Conservation (phyloP, 2,797 vertebrate species). For the Rhabdomys pumilio region DNA sequence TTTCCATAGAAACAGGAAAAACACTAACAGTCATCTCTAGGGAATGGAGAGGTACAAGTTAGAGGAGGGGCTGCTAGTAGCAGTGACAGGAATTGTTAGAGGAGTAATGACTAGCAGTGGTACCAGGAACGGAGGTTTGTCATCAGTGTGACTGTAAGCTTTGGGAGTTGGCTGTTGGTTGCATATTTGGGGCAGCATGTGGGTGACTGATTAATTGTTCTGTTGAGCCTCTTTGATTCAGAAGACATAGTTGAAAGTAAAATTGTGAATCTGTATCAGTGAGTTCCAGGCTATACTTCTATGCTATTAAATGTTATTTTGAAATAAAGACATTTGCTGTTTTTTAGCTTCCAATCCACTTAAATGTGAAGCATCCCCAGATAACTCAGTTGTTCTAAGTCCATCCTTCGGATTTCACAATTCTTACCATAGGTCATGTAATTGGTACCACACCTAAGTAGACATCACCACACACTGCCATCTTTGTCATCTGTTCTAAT, state of each 20-base stretch:
- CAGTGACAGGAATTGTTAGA: too few species aligned
- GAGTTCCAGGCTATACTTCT: neutral
- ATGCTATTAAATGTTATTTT: neutral
- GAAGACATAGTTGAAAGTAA: neutral
- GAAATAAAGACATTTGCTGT: neutral
- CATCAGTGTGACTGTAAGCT: neutral
- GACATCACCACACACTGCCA: neutral
- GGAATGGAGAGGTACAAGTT: neutral
- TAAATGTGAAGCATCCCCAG: neutral
- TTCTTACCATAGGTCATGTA: neutral
- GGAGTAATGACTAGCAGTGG: too few species aligned
- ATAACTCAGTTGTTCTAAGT: neutral
- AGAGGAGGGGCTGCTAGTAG: too few species aligned
- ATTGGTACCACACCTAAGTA: neutral
- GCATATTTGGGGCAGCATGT: neutral
- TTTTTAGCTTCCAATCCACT: neutral
- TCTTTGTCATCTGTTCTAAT: neutral
- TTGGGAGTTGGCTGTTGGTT: neutral
- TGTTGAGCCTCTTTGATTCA: neutral
- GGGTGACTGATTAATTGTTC: too few species aligned
- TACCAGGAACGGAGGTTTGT: neutral
- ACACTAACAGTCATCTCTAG: neutral
- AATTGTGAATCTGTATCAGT: neutral
- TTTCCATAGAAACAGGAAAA: neutral
- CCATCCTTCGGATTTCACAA: neutral